Percentiles rank a stretch among this genome's conserved stretches.
These are phyloP conservation scores for Cyanoliseus patagonus DNA, from an alignment of 2,113 vertebrate species.

Conservation along the genomic window DNA sequence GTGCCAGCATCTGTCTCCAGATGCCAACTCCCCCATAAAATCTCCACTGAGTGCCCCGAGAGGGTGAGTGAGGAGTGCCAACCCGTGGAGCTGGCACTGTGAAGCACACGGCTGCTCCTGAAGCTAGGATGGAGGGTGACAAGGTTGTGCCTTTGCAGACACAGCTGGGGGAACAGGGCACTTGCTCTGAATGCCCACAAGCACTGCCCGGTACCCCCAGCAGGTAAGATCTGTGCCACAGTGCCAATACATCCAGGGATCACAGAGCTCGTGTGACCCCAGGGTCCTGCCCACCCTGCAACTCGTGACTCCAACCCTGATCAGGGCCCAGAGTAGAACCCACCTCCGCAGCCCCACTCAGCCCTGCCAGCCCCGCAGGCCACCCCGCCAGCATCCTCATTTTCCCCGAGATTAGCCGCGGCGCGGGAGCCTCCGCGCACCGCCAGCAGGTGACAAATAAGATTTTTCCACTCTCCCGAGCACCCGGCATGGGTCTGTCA, in stretches of 20 bases:
- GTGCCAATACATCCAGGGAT: neutral
- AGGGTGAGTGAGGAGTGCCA: neutral
- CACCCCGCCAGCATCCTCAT: slow-evolving; percentile 34
- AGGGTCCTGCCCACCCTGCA: accelerated
- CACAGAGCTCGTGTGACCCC: neutral
- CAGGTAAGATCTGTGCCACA: accelerated
- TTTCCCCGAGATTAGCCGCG: slow-evolving; percentile 51
- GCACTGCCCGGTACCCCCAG: accelerated
- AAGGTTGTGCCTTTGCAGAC: neutral
- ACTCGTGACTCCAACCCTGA: accelerated
- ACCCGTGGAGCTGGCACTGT: neutral
- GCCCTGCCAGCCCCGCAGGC: neutral
- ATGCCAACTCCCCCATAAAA: accelerated
- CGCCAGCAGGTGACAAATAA: slow-evolving; percentile 74
- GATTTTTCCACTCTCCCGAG: slow-evolving; percentile 73
- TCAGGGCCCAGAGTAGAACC: neutral
- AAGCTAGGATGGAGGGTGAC: neutral
- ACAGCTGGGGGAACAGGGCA: accelerated
- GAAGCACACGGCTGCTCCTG: neutral
- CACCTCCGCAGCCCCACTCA: accelerated
- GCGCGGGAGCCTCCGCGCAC: slow-evolving; percentile 40
- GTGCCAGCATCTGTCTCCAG: accelerated
- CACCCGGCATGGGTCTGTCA: slow-evolving; percentile 70
- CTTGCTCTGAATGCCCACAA: neutral
- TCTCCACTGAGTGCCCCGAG: accelerated